Percentiles rank a stretch among this genome's conserved stretches.
These are phyloP conservation scores for Blomia tropicalis DNA, from an alignment of 2,888 invertebrate genomes.

Conservation along the genomic window DNA sequence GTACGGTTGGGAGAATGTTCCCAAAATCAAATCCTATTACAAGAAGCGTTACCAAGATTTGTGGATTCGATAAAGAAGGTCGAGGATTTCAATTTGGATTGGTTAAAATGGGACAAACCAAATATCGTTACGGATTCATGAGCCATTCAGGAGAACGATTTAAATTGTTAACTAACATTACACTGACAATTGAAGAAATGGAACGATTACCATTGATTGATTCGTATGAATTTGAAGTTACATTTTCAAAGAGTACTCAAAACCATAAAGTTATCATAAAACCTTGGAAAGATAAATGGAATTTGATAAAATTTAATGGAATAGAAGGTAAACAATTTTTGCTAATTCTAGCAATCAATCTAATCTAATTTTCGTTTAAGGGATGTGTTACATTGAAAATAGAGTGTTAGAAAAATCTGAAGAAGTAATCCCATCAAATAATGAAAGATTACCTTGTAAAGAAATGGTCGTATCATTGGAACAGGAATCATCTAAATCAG, in stretches of 20 bases:
- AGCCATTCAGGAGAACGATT: neutral
- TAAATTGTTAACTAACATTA: neutral
- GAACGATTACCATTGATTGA: slow-evolving; percentile 1
- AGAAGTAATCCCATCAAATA: neutral
- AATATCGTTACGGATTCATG: slow-evolving; percentile 10
- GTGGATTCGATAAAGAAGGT: slow-evolving; percentile 18
- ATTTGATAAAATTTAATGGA: neutral
- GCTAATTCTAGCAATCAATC: too few relatives aligned
- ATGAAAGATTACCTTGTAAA: neutral
- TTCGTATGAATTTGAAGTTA: neutral
- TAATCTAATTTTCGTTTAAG: neutral
- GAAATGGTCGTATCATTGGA: neutral
- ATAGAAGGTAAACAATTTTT: too few relatives aligned
- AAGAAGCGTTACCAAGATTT: slow-evolving; percentile 10
- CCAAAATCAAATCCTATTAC: neutral
- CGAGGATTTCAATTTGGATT: slow-evolving; percentile 12
- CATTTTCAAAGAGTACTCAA: neutral
- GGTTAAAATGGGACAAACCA: neutral
- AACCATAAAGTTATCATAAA: slow-evolving; percentile 12
- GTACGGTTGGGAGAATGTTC: slow-evolving; percentile 9
- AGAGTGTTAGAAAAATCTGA: neutral
- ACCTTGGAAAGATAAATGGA: neutral
- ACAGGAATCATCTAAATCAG: slow-evolving; percentile 4
- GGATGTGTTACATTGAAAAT: neutral
- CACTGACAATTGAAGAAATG: neutral